Conservation (phyloP, 2,888 invertebrate genomes). For the Caprella mutica region DNA sequence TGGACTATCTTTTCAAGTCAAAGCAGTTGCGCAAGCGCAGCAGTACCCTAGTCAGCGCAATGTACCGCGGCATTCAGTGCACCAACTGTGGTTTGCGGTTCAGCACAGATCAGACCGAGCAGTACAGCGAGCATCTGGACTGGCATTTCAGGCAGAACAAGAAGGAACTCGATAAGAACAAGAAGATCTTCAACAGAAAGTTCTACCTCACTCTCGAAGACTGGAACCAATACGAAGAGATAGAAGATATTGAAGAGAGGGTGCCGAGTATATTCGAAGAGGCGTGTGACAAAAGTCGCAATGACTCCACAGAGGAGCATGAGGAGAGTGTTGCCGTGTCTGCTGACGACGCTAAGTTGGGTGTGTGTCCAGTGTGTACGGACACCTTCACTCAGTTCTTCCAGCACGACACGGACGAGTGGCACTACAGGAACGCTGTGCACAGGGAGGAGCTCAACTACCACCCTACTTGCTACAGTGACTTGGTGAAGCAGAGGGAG, state of each 20-base stretch:
- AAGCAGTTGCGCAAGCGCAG: conserved; percentile 51
- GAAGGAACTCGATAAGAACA: conserved; percentile 68
- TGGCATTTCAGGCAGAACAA: conserved; percentile 97
- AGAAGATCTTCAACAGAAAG: conserved; percentile 68
- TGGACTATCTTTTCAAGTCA: conserved; percentile 10
- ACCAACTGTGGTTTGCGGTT: conserved; percentile 91
- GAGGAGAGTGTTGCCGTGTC: conserved; percentile 48
- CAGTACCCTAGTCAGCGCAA: conserved; percentile 52
- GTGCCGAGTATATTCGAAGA: conserved; percentile 35
- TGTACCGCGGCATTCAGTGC: conserved; percentile 90
- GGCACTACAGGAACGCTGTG: conserved; percentile 77
- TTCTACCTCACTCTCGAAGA: conserved; percentile 85
- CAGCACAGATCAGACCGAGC: conserved; percentile 73
- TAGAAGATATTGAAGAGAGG: conserved; percentile 80
- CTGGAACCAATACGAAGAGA: conserved; percentile 89
- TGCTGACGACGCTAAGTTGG: conserved; percentile 54
- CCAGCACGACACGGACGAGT: conserved; percentile 93
- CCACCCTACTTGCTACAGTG: conserved; percentile 82
- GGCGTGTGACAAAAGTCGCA: conserved; percentile 38
- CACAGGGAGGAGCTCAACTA: conserved; percentile 59
- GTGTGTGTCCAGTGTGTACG: conserved; percentile 76
- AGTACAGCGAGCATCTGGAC: conserved; percentile 85
- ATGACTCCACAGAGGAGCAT: conserved; percentile 47
- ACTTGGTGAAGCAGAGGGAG: conserved; percentile 60
- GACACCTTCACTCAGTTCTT: conserved; percentile 91